Evolutionary conservation across 2,113 vertebrate species (phyloP), one percentile per base, ranked within the genome.

Genomic region (Eclectus roratus): DNA sequence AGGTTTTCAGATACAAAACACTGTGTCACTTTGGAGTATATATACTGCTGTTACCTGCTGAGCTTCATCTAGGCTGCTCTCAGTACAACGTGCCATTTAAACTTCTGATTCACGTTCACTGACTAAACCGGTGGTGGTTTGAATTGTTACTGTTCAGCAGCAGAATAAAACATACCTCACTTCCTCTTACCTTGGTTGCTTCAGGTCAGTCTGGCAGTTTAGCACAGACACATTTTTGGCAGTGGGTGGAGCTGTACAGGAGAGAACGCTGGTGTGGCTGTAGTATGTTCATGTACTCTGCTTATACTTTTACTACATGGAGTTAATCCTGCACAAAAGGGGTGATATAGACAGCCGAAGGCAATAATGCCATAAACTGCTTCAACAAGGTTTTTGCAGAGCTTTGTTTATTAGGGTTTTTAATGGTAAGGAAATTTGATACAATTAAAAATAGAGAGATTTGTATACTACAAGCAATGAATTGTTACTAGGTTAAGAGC

Each of bases 381-480:
- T 58, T 64, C 77, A 24, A 18, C 43, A 19, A 35, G 64, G 28
- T 3, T 47, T 83, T 13, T 28, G 43, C 53, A 66, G 77, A 28
- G 43, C 61, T 77, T 21, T 29, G 19, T 24, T 74, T 31, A 7
- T 35, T 46, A 8, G 44, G 14, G 41, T 10, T 78, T 70, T 64
- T 71, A 72, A 55, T 19, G 35, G 13, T 11, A 21, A 68, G 49
- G 49, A 72, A 90, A 72, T n/a, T 7, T 0, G 1, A 14, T 80
- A 18, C 33, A 29, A 53, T 69, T 73, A 2, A 15, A 52, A 52
- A 56, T 29, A 21, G 24, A 52, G 23, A 61, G 8, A 7, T 52
- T 29, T n/a, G 0, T 17, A 2, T 43, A 4, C 33, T 33, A 5
- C 0, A 2, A 73, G 43, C 50, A 60, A 43, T 24, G 29, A 79